Conservation (phyloP, 2,888 invertebrate species). For the Phortica okadai region DNA sequence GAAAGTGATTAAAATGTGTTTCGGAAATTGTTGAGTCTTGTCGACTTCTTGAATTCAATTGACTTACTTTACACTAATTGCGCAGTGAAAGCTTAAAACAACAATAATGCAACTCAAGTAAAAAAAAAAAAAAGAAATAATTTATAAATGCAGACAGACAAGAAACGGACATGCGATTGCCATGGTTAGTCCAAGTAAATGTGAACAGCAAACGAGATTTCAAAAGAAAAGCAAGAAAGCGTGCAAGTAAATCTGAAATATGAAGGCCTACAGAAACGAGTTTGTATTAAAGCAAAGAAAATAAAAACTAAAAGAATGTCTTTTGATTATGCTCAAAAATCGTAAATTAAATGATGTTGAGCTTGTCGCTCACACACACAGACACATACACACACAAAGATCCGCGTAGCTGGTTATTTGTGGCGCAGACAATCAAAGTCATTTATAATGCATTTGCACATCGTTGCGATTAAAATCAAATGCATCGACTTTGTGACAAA, state of each 20-base stretch:
- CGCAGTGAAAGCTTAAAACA: constrained; percentile 16
- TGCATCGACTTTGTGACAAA: background rate
- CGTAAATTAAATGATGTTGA: background rate
- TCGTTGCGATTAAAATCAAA: background rate
- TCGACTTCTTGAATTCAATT: constrained; percentile 3
- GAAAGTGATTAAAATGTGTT: too few species aligned
- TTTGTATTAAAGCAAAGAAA: constrained; percentile 22
- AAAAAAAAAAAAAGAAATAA: background rate
- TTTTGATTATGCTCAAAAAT: background rate
- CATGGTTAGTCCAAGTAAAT: background rate
- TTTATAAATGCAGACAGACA: constrained; percentile 4
- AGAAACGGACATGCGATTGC: constrained; percentile 4
- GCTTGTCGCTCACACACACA: background rate
- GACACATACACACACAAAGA: background rate
- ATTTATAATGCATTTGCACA: background rate
- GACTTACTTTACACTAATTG: background rate
- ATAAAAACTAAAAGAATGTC: background rate
- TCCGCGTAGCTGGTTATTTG: background rate
- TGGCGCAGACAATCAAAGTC: background rate
- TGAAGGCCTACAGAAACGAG: constrained; percentile 7
- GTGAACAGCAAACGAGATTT: background rate
- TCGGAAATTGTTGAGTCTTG: background rate
- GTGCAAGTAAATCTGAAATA: background rate
- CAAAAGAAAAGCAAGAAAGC: constrained; percentile 18
- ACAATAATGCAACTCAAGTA: background rate